Percentiles rank a stretch among this genome's conserved stretches.
Conservation (phyloP, 2,797 vertebrate species). For the Rhinogobio ventralis region DNA sequence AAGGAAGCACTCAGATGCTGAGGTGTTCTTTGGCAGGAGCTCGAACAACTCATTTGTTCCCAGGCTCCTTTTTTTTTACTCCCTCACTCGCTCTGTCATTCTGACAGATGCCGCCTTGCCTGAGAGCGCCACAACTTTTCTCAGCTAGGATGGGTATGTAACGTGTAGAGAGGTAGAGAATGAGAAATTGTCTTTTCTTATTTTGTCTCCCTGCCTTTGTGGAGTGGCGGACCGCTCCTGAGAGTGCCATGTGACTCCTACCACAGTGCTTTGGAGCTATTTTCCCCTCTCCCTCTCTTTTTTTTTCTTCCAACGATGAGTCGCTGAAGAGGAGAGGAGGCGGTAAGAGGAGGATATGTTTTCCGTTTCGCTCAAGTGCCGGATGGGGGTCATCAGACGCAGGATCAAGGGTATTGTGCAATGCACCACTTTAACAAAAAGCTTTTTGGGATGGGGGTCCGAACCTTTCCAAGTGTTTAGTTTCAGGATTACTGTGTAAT, state of each 20-base stretch:
- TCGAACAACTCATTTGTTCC: slow-evolving; percentile 30
- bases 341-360: slow-evolving; percentile 82
- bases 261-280: slow-evolving; percentile 60
- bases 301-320: slow-evolving; percentile 69
- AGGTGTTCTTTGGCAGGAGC: slow-evolving; percentile 43
- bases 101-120: slow-evolving; percentile 43
- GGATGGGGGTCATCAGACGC: slow-evolving; percentile 90
- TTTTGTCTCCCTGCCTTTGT: slow-evolving; percentile 46
- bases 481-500: slow-evolving; percentile 22
- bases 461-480: slow-evolving; percentile 38
- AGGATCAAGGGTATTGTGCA: slow-evolving; percentile 85
- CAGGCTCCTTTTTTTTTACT: neutral
- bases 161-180: slow-evolving; percentile 37
- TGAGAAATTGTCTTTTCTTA: slow-evolving; percentile 32
- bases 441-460: slow-evolving; percentile 46
- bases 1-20: slow-evolving; percentile 37
- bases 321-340: slow-evolving; percentile 71
- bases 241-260: slow-evolving; percentile 75
- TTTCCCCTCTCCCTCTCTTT: slow-evolving; percentile 45
- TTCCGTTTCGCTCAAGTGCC: slow-evolving; percentile 93
- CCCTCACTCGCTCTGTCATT: slow-evolving; percentile 28
- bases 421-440: slow-evolving; percentile 62
- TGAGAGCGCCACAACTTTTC: slow-evolving; percentile 60
- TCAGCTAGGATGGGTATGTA: slow-evolving; percentile 52
- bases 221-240: slow-evolving; percentile 55